A percentile compares a stretch with the other conserved stretches of the same genome.
phyloP scores from a whole-genome alignment of 2,888 invertebrate genomes.

The Melipona bicolor region DNA sequence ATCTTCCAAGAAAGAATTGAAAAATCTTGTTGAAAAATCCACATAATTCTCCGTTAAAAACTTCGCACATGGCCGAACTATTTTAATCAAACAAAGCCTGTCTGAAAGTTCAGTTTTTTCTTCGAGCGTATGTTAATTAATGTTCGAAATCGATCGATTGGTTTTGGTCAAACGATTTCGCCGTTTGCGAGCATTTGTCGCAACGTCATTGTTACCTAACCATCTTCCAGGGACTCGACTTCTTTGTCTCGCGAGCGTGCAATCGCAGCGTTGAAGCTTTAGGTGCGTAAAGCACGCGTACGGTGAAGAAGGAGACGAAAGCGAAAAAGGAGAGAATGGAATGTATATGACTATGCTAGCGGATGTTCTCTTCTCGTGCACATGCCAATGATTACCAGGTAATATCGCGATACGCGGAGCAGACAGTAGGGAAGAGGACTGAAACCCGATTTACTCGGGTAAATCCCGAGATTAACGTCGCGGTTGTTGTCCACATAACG shows the following conservation, averaged over 20 bases:
- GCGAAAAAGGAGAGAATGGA: not conserved
- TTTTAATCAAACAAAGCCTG: conserved; percentile 37
- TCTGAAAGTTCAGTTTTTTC: conserved; percentile 1
- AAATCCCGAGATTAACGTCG: conserved; percentile 75
- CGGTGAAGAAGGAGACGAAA: not conserved
- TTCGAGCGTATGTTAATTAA: conserved; percentile 36
- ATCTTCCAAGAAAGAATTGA: not conserved
- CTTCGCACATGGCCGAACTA: conserved; percentile 12
- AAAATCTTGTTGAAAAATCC: not conserved
- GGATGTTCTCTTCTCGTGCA: not conserved
- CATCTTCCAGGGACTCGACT: not conserved
- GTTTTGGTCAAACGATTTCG: not conserved
- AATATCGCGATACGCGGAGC: conserved; percentile 52
- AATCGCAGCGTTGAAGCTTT: too few species aligned
- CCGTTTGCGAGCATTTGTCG: not conserved
- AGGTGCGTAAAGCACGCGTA: not conserved
- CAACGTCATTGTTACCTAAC: not conserved
- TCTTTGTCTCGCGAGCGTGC: not conserved
- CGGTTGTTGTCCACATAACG: conserved; percentile 51
- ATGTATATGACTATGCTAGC: not conserved
- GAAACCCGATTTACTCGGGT: conserved; percentile 56
- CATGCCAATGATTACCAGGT: conserved; percentile 23
- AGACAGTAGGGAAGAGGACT: not conserved
- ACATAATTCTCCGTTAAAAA: not conserved
- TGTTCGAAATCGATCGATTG: conserved; percentile 14